phyloP scores from a whole-genome alignment of 2,113 vertebrate genomes.

The Epinephelus moara region DNA sequence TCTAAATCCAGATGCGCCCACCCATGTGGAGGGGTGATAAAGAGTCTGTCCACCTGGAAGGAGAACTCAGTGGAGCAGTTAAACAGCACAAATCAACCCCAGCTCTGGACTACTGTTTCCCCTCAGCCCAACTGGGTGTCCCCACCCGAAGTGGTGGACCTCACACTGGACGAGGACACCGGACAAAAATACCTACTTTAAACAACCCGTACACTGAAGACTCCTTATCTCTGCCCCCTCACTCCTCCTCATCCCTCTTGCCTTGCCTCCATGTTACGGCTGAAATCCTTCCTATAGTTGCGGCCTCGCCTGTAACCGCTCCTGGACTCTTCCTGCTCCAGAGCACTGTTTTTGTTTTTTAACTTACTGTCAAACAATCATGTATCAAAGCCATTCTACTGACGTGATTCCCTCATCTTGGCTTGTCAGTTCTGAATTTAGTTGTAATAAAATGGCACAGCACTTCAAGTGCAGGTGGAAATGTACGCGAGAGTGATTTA shows the following conservation, averaged over 20 bases:
- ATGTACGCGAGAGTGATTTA: conserved; percentile 44
- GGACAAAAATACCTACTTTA: conserved; percentile 96
- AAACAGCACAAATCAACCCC: conserved; percentile 84
- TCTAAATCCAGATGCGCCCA: conserved; percentile 87
- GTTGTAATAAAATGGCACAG: conserved; percentile 54
- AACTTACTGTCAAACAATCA: conserved; percentile 67
- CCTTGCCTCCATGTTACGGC: conserved; percentile 43
- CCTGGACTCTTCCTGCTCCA: conserved; percentile 61
- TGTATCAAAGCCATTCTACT: conserved; percentile 77
- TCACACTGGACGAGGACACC: conserved; percentile 95
- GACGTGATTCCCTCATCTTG: conserved; percentile 53
- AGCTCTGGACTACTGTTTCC: conserved; percentile 91
- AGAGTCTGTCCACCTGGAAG: conserved; percentile 96
- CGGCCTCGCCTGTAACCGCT: conserved; percentile 67
- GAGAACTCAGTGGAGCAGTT: conserved; percentile 85
- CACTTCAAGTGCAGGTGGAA: conserved; percentile 65
- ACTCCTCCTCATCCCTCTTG: conserved; percentile 67
- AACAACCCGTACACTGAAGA: conserved; percentile 84
- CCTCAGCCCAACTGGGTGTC: conserved; percentile 94
- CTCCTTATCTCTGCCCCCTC: conserved; percentile 32
- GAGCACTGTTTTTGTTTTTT: conserved; percentile 65
- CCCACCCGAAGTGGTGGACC: conserved; percentile 95
- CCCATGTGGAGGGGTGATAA: conserved; percentile 95
- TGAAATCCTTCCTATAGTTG: conserved; percentile 78
- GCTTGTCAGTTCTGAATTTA: conserved; percentile 47